A percentile compares a stretch with the other conserved stretches of the same genome.
Conservation (phyloP, 1,140 invertebrate genomes). For the Drosophila eugracilis region DNA sequence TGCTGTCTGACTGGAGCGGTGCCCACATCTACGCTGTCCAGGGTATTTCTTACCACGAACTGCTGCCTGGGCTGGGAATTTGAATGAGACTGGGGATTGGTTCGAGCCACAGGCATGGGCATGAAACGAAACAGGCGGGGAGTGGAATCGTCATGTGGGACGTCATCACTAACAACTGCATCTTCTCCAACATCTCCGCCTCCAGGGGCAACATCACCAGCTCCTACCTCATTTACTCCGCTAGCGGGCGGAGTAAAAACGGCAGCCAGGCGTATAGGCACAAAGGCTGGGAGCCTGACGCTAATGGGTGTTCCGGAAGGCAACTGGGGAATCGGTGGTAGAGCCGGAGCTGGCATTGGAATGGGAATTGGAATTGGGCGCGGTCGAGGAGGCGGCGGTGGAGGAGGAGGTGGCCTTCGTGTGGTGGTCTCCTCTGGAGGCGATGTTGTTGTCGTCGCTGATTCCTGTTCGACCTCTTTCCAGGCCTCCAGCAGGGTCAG, state of each 20-base stretch:
- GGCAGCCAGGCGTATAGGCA: constrained; percentile 74
- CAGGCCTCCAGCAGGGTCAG: constrained; percentile 74
- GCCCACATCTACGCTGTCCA: constrained; percentile 66
- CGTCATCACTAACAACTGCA: constrained; percentile 15
- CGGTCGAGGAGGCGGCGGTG: constrained; percentile 23
- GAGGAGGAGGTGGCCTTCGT: neutral
- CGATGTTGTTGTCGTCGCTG: constrained; percentile 45
- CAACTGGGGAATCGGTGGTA: neutral
- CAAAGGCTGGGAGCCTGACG: constrained; percentile 70
- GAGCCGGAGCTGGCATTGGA: constrained; percentile 27
- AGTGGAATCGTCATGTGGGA: neutral
- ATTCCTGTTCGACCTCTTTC: constrained; percentile 67
- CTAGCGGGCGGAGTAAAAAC: constrained; percentile 63
- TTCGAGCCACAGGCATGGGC: constrained; percentile 19
- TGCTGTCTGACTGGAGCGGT: constrained; percentile 43
- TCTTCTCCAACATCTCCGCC: neutral
- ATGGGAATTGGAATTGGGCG: constrained; percentile 9
- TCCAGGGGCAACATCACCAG: neutral
- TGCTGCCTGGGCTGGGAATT: constrained; percentile 8
- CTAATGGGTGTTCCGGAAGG: constrained; percentile 51
- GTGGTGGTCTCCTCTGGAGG: constrained; percentile 50
- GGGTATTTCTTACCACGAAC: constrained; percentile 55
- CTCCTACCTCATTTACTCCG: neutral
- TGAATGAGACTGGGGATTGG: neutral
- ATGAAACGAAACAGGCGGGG: constrained; percentile 57